Conservation (phyloP, 1,140 invertebrate genomes). For the Ostrea edulis region DNA sequence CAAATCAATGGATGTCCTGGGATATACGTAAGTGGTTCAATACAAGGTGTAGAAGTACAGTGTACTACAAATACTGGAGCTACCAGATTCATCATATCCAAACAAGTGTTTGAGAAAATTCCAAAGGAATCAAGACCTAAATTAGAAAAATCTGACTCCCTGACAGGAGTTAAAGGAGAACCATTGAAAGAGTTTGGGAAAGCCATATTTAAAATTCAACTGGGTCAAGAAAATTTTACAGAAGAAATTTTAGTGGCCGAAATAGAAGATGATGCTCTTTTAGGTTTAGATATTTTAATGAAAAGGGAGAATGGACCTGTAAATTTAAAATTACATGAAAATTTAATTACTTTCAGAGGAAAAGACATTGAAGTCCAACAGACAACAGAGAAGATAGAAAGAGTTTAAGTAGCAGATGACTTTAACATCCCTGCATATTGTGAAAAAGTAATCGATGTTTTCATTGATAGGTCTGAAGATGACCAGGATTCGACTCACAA, state of each 20-base stretch:
- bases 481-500: neutral
- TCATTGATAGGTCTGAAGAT: conserved; percentile 21
- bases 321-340: neutral
- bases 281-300: conserved; percentile 39
- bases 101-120: conserved; percentile 46
- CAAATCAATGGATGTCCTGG: neutral
- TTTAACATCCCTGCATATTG: conserved; percentile 18
- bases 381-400: neutral
- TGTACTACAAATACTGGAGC: conserved; percentile 12
- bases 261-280: conserved; percentile 42
- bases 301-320: neutral
- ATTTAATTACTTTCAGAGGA: conserved; percentile 24
- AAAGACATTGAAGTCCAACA: neutral
- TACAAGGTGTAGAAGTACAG: conserved; percentile 19
- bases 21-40: conserved; percentile 1
- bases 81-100: conserved; percentile 50
- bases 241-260: conserved; percentile 37
- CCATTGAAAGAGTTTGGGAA: conserved; percentile 39
- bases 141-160: neutral
- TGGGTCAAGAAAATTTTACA: conserved; percentile 13
- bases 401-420: conserved; percentile 13
- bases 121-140: conserved; percentile 19
- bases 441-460: conserved; percentile 47
- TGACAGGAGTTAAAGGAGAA: conserved; percentile 33
- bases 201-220: conserved; percentile 3